phyloP scores from a whole-genome alignment of 2,797 vertebrate genomes.

The Coreius guichenoti region DNA sequence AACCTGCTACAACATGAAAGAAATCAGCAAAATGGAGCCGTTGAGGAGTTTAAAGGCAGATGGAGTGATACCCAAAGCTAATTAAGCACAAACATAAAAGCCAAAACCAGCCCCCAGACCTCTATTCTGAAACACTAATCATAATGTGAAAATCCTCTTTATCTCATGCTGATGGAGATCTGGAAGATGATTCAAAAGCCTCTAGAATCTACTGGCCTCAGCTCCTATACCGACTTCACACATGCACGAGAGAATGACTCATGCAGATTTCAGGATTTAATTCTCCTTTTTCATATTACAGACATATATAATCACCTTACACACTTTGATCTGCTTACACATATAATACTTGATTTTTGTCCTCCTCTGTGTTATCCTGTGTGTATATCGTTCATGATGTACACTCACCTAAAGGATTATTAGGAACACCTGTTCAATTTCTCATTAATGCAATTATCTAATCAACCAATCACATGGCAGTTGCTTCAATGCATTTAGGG shows the following conservation, averaged over 20 bases:
- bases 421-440: no score
- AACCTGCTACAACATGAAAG: conserved; percentile 21
- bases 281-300: conserved; percentile 54
- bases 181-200: conserved; percentile 41
- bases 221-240: neutral
- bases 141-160: conserved; percentile 52
- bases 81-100: conserved; percentile 53
- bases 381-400: neutral
- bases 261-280: conserved; percentile 7
- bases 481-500: no score
- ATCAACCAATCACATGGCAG: no score
- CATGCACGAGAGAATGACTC: neutral
- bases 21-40: conserved; percentile 27
- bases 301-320: conserved; percentile 75
- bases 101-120: conserved; percentile 15
- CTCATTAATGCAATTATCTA: no score
- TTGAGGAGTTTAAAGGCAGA: conserved; percentile 35
- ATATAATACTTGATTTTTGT: conserved; percentile 67
- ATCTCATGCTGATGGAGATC: conserved; percentile 43
- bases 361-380: neutral
- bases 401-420: no score
- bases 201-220: conserved; percentile 27
- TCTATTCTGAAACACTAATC: conserved; percentile 50
- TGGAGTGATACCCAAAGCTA: conserved; percentile 45
- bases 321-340: conserved; percentile 75